Conservation (phyloP, 2,797 vertebrate species). For the Poeciliopsis turneri region DNA sequence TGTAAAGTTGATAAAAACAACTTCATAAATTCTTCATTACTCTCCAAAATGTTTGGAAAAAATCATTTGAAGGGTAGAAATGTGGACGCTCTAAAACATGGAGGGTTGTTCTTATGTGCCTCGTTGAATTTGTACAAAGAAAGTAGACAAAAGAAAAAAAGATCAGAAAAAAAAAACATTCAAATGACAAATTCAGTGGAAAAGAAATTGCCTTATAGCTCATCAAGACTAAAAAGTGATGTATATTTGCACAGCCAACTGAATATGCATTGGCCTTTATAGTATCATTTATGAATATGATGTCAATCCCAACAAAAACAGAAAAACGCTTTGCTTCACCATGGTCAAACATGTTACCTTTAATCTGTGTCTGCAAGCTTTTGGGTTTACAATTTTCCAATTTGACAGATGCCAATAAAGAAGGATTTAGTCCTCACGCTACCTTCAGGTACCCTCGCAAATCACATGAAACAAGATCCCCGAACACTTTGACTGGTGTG, state of each 20-base stretch:
- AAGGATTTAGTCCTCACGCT: conserved; percentile 43
- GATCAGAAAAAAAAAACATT: not conserved
- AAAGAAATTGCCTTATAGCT: conserved; percentile 14
- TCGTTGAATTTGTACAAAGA: not conserved
- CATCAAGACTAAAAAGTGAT: conserved; percentile 28
- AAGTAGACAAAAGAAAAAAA: conserved; percentile 12
- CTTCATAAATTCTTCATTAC: conserved; percentile 16
- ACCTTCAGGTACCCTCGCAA: conserved; percentile 38
- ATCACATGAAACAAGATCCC: conserved; percentile 11
- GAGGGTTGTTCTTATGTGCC: conserved; percentile 29
- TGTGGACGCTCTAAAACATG: conserved; percentile 21
- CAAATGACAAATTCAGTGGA: conserved; percentile 27
- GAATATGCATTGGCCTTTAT: conserved; percentile 21
- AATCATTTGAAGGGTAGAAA: conserved; percentile 3
- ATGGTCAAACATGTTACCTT: conserved; percentile 27
- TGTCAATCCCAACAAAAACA: not conserved
- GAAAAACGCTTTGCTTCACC: conserved; percentile 3
- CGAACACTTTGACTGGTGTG: conserved; percentile 2
- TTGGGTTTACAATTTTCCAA: conserved; percentile 56
- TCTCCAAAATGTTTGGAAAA: conserved; percentile 9
- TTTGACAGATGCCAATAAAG: conserved; percentile 57
- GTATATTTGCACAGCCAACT: conserved; percentile 37
- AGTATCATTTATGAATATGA: conserved; percentile 24
- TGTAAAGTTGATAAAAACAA: not conserved
- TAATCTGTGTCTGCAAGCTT: conserved; percentile 41